Evolutionary conservation across 2,797 vertebrate species (phyloP), one percentile per base, ranked within the genome.

Genomic region (Sebastiscus albofasciatus): DNA sequence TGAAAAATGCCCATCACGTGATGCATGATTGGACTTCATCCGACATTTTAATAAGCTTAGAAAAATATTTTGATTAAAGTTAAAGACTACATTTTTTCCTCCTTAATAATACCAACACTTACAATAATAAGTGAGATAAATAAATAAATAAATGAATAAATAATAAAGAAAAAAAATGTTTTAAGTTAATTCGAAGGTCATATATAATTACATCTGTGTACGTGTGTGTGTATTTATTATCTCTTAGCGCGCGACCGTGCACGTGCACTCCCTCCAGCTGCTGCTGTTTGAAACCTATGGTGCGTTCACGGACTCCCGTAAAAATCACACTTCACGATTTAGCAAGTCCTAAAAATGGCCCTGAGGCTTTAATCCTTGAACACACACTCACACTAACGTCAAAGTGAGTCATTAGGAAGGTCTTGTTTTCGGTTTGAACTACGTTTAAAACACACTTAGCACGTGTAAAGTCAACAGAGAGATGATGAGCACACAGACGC

Each of bases 281-380:
- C 77, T 62, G 79, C 58, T 42, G 39, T 76, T 49, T n/a, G 1
- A 34, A 39, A 42, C 20, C 1, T 4, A 26, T 39, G 88, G 1
- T 67, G 74, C 74, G 34, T 92, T 92, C 70, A 75, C 0, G 5
- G 13, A 3, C 29, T 12, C 6, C 60, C 29, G 77, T 64, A 42
- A 79, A 86, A 60, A 39, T 29, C 0, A 2, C 0, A 0, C 1
- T 8, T 8, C 16, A 3, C 36, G 2, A 16, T 1, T 18, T 2
- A 26, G 5, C 8, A 27, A 54, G 9, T 36, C 3, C 26, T 20
- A 2, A 36, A 62, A 29, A 39, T 31, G 9, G 4, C 6, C 24
- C 8, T 6, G 3, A 39, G 36, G 6, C 6, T 34, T 14, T 42
- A 42, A 14, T 42, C 39, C 39, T 22, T 10, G 6, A 12, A 61